These are phyloP conservation scores for Chelidonichthys spinosus DNA, from an alignment of 2,797 vertebrate genomes.

Conservation along the genomic window DNA sequence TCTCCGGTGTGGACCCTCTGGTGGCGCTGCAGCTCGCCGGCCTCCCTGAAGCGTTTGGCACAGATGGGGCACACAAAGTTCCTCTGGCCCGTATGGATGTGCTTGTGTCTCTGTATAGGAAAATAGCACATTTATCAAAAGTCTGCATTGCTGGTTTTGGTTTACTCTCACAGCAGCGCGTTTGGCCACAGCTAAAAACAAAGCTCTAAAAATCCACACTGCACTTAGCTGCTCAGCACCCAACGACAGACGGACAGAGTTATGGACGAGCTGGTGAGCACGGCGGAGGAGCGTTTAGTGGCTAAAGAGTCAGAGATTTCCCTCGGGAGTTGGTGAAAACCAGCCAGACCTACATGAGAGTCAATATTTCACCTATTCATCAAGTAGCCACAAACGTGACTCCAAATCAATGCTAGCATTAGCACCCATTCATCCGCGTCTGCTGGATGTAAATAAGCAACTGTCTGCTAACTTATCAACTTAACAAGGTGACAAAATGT, in stretches of 20 bases:
- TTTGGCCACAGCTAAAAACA: neutral
- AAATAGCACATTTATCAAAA: neutral
- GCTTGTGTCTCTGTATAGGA: conserved; percentile 86
- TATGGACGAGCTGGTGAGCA: neutral
- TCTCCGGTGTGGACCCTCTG: conserved; percentile 93
- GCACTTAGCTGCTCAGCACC: neutral
- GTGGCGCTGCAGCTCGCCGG: conserved; percentile 91
- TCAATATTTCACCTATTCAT: neutral
- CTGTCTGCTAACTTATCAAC: neutral
- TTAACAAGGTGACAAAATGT: neutral
- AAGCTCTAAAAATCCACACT: neutral
- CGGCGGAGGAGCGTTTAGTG: neutral
- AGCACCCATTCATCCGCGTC: neutral
- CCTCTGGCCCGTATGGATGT: conserved; percentile 92
- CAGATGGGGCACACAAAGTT: conserved; percentile 92
- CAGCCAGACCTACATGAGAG: neutral
- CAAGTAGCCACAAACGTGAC: neutral
- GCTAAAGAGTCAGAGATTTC: neutral
- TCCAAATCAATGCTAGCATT: neutral
- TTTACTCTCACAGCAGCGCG: neutral
- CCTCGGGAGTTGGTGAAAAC: neutral
- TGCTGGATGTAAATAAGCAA: conserved; percentile 7
- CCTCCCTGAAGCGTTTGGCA: conserved; percentile 91
- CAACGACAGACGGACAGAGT: neutral
- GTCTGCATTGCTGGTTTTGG: neutral